Evolutionary conservation across 2,888 invertebrate species (phyloP), one percentile per base, ranked within the genome.

Genomic region (Sabellastarte sp.): DNA sequence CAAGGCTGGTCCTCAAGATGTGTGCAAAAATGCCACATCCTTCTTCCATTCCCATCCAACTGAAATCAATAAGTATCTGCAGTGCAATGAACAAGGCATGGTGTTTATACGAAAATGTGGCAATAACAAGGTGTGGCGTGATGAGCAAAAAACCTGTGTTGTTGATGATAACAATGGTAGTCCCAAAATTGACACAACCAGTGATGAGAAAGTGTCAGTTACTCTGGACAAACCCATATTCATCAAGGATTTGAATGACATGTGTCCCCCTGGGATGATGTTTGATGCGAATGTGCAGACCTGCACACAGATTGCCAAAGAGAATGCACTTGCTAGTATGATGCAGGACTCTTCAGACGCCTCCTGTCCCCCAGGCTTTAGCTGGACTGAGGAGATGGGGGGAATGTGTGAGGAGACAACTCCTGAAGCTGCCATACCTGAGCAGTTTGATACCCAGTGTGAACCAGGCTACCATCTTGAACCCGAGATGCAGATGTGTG

Each of bases 61-160:
- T 4, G 69, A 75, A 50, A 55, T 64, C 4, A 60, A 57, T 26
- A 74, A 72, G 59, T 78, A 71, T 62, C 75, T 76, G 59, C 74
- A 78, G 50, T 79, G 79, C 61, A 77, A 78, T 59, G 68, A 69
- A 28, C 71, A 72, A 41, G 77, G 77, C 5, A 73, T 78, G 52
- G 74, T 74, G 10, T 77, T 72, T 59, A 65, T 72, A 24, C 60
- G 70, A 32, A 55, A 32, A 1, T 78, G 78, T 60, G 65, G 61
- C 1, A 52, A 64, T 0, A 59, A 61, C 5, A 72, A 69, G 4
- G 41, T 69, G 1, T 78, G 77, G 77, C 67, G 72, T 26, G 73
- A 77, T 61, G 50, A 33, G 1, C 61, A 69, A 24, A 57, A 71
- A n/a, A 68, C 69, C 15, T 77, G 77, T 50, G 60, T 64, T 1